These are phyloP conservation scores for Celastrina argiolus DNA, from an alignment of 2,888 invertebrate species.

Conservation along the genomic window DNA sequence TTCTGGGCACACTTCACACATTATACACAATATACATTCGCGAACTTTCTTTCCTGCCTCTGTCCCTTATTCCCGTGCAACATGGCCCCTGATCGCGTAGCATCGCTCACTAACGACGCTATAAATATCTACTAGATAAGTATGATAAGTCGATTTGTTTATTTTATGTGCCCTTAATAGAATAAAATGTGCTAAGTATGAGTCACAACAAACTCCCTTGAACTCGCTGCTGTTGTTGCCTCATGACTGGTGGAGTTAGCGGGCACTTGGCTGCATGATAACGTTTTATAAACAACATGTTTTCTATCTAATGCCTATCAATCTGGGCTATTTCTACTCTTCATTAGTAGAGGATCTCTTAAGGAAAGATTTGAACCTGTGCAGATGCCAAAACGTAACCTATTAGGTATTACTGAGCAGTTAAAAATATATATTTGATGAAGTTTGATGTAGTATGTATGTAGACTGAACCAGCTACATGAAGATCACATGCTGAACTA, in stretches of 20 bases:
- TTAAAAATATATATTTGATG: too few relatives aligned
- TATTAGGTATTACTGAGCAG: too few relatives aligned
- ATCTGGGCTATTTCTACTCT: too few relatives aligned
- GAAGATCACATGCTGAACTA: too few relatives aligned
- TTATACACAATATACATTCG: neutral
- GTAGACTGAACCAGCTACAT: too few relatives aligned
- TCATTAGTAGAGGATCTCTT: too few relatives aligned
- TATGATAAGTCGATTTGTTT: conserved; percentile 28
- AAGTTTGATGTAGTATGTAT: too few relatives aligned
- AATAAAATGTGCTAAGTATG: conserved; percentile 29
- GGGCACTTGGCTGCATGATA: neutral
- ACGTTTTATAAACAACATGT: neutral
- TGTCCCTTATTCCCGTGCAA: neutral
- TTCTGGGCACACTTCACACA: neutral
- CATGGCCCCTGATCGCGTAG: neutral
- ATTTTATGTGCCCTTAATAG: conserved; percentile 31
- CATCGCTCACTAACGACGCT: conserved; percentile 14
- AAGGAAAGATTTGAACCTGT: too few relatives aligned
- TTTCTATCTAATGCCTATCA: too few relatives aligned
- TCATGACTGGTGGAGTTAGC: too few relatives aligned
- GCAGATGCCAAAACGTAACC: too few relatives aligned
- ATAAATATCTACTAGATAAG: conserved; percentile 31
- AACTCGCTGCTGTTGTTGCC: conserved; percentile 6
- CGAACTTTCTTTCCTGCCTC: neutral
- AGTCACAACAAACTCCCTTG: conserved; percentile 27